A percentile compares a stretch with the other conserved stretches of the same genome.
Evolutionary conservation across 2,888 invertebrate species (phyloP).

Genomic region (Drosophila koepferae): DNA sequence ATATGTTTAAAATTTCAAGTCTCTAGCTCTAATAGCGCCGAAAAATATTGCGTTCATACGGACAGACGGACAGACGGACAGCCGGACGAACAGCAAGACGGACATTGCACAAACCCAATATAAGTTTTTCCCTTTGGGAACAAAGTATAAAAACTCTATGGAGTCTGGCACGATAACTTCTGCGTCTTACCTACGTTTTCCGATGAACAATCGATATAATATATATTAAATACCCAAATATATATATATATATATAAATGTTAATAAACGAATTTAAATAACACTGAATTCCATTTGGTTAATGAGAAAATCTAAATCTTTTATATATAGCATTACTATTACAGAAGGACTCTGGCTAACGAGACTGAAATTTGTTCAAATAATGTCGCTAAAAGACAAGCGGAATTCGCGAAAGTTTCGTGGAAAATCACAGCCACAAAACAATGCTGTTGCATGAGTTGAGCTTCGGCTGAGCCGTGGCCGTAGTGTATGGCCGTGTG

Average conservation of each 20-base stretch:
- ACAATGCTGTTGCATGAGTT: constrained; percentile 50
- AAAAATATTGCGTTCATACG: too few relatives aligned
- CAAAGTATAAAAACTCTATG: too few relatives aligned
- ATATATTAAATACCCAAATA: too few relatives aligned
- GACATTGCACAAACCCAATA: too few relatives aligned
- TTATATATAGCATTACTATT: not conserved
- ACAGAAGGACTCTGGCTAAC: not conserved
- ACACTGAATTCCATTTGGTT: not conserved
- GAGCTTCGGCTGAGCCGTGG: constrained; percentile 25
- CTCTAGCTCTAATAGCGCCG: too few relatives aligned
- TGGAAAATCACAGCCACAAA: constrained; percentile 30
- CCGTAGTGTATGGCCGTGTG: constrained; percentile 9
- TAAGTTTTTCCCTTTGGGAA: too few relatives aligned
- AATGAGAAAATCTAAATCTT: not conserved
- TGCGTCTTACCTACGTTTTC: too few relatives aligned
- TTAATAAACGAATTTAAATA: not conserved
- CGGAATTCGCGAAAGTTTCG: constrained; percentile 30
- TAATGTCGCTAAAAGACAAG: constrained; percentile 1
- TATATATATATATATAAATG: not conserved
- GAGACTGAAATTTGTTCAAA: not conserved
- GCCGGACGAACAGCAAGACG: too few relatives aligned
- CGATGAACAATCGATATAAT: too few relatives aligned
- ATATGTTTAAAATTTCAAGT: too few relatives aligned
- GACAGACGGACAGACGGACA: too few relatives aligned
- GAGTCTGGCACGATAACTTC: too few relatives aligned